Evolutionary conservation across 2,113 vertebrate species (phyloP), one percentile per base, ranked within the genome.

Genomic region (Coregonus clupeaformis): DNA sequence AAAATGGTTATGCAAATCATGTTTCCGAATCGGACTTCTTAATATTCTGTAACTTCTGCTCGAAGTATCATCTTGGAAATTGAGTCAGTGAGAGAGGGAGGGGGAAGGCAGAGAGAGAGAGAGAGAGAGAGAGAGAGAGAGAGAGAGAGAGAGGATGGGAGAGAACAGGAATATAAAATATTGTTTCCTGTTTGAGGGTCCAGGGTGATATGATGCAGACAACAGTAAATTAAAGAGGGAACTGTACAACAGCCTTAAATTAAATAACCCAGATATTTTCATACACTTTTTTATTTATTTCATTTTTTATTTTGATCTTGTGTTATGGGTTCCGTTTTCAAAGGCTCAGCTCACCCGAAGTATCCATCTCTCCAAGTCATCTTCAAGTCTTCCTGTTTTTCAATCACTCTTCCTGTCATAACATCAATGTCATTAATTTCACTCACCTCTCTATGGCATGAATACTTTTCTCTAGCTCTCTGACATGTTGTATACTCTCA

Each of bases 181-280:
- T 74, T 45, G 16, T 72, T 81, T 83, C 74, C 77, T 83, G 74
- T 84, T 73, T 27, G 20, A 57, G 55, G 74, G 62, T 63, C 64
- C 77, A 20, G 55, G 47, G 75, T 76, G 76, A 76, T 45, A 18
- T 67, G 49, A 67, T 77, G 72, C 57, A 71, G 77, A 77, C 77
- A 42, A 47, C 62, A 73, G 68, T 42, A 79, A 77, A 85, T 85
- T 75, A 77, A 83, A 77, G 81, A 24, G 72, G 64, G 13, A 3
- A 22, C 24, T n/a, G 22, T 49, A 20, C 22, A 36, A 27, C 22
- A 29, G 24, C 12, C 5, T 30, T 36, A 30, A 65, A 74, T 30
- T 36, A 30, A 65, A 74, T 68, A 81, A 75, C 62, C 49, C 52
- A 77, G 68, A 72, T 74, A 42, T 69, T 6, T 64, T 78, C 11